Percentiles rank a stretch among this genome's conserved stretches.
Conservation (phyloP, 2,113 vertebrate species). For the Sitta europaea region DNA sequence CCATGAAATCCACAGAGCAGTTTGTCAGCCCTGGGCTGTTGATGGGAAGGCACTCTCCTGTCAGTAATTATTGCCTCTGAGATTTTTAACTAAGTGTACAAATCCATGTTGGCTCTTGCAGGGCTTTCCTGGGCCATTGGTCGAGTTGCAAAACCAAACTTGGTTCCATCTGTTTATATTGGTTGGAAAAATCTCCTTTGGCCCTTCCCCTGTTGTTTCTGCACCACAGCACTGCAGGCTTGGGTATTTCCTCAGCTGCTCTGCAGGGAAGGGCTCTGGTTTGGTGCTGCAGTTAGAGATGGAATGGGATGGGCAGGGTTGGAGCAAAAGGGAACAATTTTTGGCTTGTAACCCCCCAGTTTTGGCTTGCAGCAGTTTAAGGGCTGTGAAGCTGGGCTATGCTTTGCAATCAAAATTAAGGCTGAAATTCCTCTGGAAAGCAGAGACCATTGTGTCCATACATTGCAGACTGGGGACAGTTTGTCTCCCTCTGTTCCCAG, state of each 20-base stretch:
- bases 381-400: neutral
- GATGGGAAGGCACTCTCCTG: neutral
- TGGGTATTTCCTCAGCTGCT: neutral
- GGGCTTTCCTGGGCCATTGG: neutral
- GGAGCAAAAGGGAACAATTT: neutral
- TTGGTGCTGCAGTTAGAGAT: neutral
- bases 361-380: neutral
- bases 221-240: fast-evolving
- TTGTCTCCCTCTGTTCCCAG: neutral
- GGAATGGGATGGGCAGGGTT: neutral
- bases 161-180: neutral
- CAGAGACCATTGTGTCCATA: neutral
- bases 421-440: neutral
- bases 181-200: neutral
- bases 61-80: neutral
- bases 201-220: neutral
- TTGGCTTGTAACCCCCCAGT: neutral
- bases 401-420: neutral
- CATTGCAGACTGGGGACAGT: neutral
- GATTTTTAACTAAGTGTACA: neutral
- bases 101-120: neutral
- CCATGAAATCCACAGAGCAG: neutral
- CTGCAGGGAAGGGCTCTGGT: neutral
- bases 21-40: neutral
- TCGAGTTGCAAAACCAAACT: neutral